Evolutionary conservation across 1,140 invertebrate species (phyloP), one percentile per base, ranked within the genome.

Genomic region (Diachasma alloeum): DNA sequence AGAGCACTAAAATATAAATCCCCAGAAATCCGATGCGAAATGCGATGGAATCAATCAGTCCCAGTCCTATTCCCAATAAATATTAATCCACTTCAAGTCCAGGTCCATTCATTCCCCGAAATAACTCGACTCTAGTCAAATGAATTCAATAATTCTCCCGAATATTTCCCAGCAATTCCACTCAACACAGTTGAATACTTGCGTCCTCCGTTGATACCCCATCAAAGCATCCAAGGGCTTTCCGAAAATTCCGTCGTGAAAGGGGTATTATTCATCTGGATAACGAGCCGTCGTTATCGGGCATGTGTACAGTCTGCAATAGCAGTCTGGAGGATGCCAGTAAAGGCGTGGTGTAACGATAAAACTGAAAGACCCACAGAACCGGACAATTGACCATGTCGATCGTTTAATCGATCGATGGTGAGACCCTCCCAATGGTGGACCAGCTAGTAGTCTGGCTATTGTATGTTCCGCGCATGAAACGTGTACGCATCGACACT

Each of bases 271-370:
- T 46, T 46, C 44, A 24, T 24, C n/a, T 22, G 4, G 24, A 37
- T 46, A 71, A 71, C 69, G 69, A 71, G 69, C 11, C 37, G 24
- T 71, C 69, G 69, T 71, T 71, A 71, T 71, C 69, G 69, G n/a
- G 37, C 13, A 48, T 48, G n/a, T n/a, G 13, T 13, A 15, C n/a
- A n/a, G n/a, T n/a, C n/a, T n/a, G 44, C 5, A n/a, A 37, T n/a
- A n/a, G n/a, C n/a, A n/a, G 44, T 48, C 44, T 48, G 44, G 44
- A 48, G 44, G 44, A 48, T 48, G n/a, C n/a, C n/a, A n/a, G 44
- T n/a, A 13, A 4, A 48, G 44, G 44, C 44, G 44, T 48, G 44
- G 44, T 48, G 44, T 48, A 74, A 42, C 42, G 73, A 74, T 46
- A 74, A 48, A 74, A 42, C 72, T 24, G 48, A 31, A 63, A 74